phyloP scores from a whole-genome alignment of 2,113 vertebrate genomes.

The Ranitomeya imitator region DNA sequence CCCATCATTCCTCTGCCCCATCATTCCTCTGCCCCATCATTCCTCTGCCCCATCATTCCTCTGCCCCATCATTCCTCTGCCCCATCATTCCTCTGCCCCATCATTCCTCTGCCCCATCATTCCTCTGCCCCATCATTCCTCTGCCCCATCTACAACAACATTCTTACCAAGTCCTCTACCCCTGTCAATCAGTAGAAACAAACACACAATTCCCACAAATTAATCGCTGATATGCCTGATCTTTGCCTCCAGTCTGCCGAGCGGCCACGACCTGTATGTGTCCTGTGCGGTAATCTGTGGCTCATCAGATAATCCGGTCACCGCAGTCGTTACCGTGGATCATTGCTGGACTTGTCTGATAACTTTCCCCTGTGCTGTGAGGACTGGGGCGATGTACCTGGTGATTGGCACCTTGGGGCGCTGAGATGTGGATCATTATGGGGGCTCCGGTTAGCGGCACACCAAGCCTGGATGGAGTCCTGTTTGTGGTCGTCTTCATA shows the following conservation, averaged over 20 bases:
- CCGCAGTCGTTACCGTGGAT: background rate
- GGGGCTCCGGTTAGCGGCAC: too few species aligned
- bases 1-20: too few species aligned
- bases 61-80: too few species aligned
- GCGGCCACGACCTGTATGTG: too few species aligned
- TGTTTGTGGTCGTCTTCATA: too few species aligned
- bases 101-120: background rate
- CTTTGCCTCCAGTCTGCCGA: too few species aligned
- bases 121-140: background rate
- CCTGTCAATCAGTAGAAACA: background rate
- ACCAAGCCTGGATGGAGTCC: too few species aligned
- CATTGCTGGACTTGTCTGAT: background rate
- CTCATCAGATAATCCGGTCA: background rate
- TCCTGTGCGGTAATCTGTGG: background rate
- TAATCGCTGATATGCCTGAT: too few species aligned
- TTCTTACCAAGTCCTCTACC: background rate
- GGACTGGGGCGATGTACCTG: too few species aligned
- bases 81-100: background rate
- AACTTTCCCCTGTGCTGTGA: background rate
- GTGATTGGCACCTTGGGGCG: too few species aligned
- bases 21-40: background rate
- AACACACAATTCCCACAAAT: too few species aligned
- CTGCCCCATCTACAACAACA: background rate
- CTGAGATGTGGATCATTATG: too few species aligned
- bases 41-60: background rate